phyloP scores from a whole-genome alignment of 2,888 invertebrate genomes.

The Polydrusus tereticollis region DNA sequence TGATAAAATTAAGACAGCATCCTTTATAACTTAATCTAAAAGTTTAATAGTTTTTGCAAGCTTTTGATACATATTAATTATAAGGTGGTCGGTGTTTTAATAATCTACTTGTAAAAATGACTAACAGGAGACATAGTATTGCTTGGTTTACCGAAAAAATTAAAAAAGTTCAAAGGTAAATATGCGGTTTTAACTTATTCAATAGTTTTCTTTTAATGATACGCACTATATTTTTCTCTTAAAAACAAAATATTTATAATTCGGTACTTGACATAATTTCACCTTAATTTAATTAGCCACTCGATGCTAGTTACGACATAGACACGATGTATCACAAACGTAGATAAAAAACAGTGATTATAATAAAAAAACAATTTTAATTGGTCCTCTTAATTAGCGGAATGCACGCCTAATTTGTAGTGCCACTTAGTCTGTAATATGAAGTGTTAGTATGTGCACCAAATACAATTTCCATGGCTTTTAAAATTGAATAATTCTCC shows the following conservation, averaged over 20 bases:
- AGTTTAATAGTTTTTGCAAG: background rate
- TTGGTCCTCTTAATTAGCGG: conserved; percentile 24
- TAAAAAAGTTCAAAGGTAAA: conserved; percentile 26
- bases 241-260: background rate
- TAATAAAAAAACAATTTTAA: conserved; percentile 21
- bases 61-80: background rate
- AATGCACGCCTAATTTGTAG: conserved; percentile 18
- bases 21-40: background rate
- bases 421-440: conserved; percentile 12
- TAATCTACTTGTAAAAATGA: conserved; percentile 11
- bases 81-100: background rate
- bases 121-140: conserved; percentile 18
- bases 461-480: background rate
- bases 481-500: background rate
- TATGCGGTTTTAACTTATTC: background rate
- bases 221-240: too few relatives aligned
- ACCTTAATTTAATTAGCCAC: background rate
- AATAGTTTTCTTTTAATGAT: too few relatives aligned
- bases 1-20: conserved; percentile 4
- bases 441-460: background rate
- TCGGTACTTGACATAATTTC: conserved; percentile 6
- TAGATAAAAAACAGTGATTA: conserved; percentile 26
- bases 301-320: background rate
- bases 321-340: background rate
- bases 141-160: conserved; percentile 24